Conservation (phyloP, 2,888 invertebrate species). For the Dasysyrphus tricinctus region DNA sequence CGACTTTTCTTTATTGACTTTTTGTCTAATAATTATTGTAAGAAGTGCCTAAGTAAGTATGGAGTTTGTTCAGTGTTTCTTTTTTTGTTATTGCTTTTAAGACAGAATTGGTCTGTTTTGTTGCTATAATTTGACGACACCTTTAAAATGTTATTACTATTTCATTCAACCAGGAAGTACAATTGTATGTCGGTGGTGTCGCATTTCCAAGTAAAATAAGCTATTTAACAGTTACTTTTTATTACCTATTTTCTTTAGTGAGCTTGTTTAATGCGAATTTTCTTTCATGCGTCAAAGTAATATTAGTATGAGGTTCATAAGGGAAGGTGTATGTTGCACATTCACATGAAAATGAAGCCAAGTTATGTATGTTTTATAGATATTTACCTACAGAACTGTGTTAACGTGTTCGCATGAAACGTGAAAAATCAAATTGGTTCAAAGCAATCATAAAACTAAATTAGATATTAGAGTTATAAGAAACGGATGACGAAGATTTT, state of each 20-base stretch:
- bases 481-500: too few species aligned
- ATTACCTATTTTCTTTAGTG: slow-evolving; percentile 31
- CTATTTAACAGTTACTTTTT: slow-evolving; percentile 47
- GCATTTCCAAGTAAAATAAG: slow-evolving; percentile 58
- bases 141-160: slow-evolving; percentile 46
- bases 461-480: too few species aligned
- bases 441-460: too few species aligned
- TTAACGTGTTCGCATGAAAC: slow-evolving; percentile 14
- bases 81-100: not conserved
- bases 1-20: slow-evolving; percentile 34
- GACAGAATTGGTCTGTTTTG: not conserved
- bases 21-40: not conserved
- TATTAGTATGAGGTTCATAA: slow-evolving; percentile 3
- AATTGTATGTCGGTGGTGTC: slow-evolving; percentile 21
- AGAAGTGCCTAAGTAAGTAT: not conserved
- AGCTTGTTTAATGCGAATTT: slow-evolving; percentile 17
- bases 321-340: not conserved
- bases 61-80: too few species aligned
- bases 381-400: too few species aligned
- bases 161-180: slow-evolving; percentile 63
- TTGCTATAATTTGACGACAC: slow-evolving; percentile 48
- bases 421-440: too few species aligned
- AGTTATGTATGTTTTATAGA: not conserved
- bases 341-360: slow-evolving; percentile 14
- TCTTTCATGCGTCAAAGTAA: slow-evolving; percentile 29